Evolutionary conservation across 2,113 vertebrate species (phyloP).

Genomic region (Salvelinus sp.): DNA sequence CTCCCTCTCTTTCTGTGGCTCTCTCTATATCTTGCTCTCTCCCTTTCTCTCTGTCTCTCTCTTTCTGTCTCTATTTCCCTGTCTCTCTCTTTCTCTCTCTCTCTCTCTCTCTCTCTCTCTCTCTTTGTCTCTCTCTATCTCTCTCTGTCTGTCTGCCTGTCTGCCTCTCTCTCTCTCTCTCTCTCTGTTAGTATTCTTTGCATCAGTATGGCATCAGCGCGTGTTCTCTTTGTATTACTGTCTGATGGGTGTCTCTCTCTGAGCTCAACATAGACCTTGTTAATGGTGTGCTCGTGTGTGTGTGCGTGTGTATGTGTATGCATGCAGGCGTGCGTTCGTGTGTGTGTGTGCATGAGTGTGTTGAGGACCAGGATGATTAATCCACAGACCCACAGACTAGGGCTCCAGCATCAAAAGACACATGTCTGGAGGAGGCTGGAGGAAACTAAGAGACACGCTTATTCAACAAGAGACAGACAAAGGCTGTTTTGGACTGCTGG

Average conservation of each 20-base stretch:
- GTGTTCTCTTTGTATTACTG: not conserved
- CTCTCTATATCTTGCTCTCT: not conserved
- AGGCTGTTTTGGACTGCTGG: too few species aligned
- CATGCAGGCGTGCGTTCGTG: not conserved
- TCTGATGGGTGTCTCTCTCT: not conserved
- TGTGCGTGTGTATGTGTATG: not conserved
- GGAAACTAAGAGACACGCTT: not conserved
- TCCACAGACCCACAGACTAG: not conserved
- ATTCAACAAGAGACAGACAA: not conserved
- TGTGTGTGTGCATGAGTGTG: not conserved
- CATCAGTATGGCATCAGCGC: not conserved
- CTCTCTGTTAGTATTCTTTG: not conserved
- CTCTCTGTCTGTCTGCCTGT: not conserved
- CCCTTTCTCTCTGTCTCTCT: not conserved
- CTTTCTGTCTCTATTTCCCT: not conserved
- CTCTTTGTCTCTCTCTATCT: conserved; percentile 20
- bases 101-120: not conserved
- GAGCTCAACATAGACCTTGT: not conserved
- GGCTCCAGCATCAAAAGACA: not conserved
- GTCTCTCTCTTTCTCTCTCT: not conserved
- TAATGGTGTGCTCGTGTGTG: not conserved
- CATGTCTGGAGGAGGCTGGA: not conserved
- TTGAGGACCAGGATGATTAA: not conserved
- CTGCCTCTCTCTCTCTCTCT: not conserved
- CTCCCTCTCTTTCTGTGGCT: not conserved